phyloP scores from a whole-genome alignment of 2,888 invertebrate genomes.

The Xanthorhoe spadicearia region DNA sequence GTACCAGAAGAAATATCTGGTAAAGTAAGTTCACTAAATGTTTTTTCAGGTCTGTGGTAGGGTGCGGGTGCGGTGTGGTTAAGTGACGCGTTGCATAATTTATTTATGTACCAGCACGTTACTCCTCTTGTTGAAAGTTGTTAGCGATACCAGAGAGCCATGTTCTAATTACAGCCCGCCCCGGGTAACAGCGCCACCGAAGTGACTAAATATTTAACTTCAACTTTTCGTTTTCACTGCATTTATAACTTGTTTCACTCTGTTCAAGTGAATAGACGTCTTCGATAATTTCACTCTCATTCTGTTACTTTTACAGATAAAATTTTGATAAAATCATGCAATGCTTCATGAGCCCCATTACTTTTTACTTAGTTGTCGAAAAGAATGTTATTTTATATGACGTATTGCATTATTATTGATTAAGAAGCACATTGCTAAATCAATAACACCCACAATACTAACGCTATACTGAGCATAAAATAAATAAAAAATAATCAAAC shows the following conservation, averaged over 20 bases:
- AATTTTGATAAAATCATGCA: neutral
- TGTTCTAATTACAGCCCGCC: slow-evolving; percentile 45
- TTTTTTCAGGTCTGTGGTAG: slow-evolving; percentile 30
- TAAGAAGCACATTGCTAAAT: neutral
- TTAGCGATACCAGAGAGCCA: slow-evolving; percentile 55
- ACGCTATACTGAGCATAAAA: slow-evolving; percentile 24
- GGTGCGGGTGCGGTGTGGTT: slow-evolving; percentile 60
- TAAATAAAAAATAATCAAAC: slow-evolving; percentile 34
- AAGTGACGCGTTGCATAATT: slow-evolving; percentile 79
- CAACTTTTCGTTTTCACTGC: slow-evolving; percentile 32
- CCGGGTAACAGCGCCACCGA: slow-evolving; percentile 36
- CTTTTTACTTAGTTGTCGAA: neutral
- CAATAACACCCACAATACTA: slow-evolving; percentile 11
- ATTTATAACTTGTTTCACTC: slow-evolving; percentile 34
- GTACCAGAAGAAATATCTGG: neutral
- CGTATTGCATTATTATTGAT: neutral
- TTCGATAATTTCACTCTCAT: neutral
- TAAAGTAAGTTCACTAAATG: slow-evolving; percentile 11
- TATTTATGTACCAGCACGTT: slow-evolving; percentile 80
- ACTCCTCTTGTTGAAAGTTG: slow-evolving; percentile 67
- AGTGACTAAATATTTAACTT: slow-evolving; percentile 42
- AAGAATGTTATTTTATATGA: too few relatives aligned
- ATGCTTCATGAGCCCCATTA: too few relatives aligned
- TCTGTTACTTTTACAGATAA: neutral
- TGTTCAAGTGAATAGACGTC: slow-evolving; percentile 17